phyloP scores from a whole-genome alignment of 2,113 vertebrate species.

The Erythrocebus patas region DNA sequence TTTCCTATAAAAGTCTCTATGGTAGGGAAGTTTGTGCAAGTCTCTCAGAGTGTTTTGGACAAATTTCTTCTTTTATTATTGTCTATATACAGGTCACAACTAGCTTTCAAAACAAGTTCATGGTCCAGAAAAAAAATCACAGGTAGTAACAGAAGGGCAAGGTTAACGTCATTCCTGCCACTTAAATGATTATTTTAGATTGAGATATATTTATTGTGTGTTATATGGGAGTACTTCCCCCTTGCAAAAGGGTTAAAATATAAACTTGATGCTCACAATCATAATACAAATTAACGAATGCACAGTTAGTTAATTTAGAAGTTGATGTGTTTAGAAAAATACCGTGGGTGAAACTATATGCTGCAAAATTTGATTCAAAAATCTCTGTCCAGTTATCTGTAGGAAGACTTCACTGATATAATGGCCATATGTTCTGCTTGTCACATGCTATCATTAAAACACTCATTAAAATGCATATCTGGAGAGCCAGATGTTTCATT shows the following conservation, averaged over 20 bases:
- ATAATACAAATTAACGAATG: not conserved
- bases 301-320: not conserved
- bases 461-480: constrained; percentile 52
- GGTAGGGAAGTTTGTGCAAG: constrained; percentile 34
- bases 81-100: not conserved
- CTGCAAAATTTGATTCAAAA: constrained; percentile 30
- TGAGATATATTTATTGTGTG: not conserved
- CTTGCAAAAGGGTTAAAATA: not conserved
- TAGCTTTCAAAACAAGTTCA: constrained; percentile 26
- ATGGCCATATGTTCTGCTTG: constrained; percentile 49
- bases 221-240: not conserved
- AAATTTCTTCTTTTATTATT: constrained; percentile 29
- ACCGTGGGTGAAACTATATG: not conserved
- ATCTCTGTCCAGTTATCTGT: constrained; percentile 23
- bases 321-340: constrained; percentile 33
- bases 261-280: not conserved
- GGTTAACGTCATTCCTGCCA: not conserved
- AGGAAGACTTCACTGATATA: not conserved
- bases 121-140: not conserved
- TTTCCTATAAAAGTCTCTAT: not conserved
- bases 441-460: constrained; percentile 48
- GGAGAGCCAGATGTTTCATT: constrained; percentile 65
- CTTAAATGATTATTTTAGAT: constrained; percentile 22
- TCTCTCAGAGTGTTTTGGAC: constrained; percentile 32
- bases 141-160: not conserved